Percentiles rank a stretch among this genome's conserved stretches.
phyloP scores from a whole-genome alignment of 1,140 invertebrate genomes.

The Drosophila carrolli region DNA sequence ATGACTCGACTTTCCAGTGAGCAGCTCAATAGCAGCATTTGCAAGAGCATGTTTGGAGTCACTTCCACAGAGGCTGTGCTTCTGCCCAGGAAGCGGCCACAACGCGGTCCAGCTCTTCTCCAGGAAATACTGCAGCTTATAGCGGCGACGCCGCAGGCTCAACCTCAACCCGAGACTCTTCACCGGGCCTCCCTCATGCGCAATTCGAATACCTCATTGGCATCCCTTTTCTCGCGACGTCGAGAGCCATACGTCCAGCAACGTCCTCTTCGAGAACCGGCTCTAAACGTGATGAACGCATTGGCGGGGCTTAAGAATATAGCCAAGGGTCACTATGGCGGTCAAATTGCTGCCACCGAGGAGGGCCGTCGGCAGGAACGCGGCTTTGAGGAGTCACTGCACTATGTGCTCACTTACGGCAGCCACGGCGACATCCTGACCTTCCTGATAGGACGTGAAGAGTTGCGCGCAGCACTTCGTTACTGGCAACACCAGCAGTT shows the following conservation, averaged over 20 bases:
- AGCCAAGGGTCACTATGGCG: slow-evolving; percentile 85
- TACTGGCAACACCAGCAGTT: slow-evolving; percentile 88
- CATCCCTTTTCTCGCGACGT: slow-evolving; percentile 65
- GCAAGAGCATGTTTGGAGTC: slow-evolving; percentile 51
- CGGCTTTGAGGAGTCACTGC: slow-evolving; percentile 90
- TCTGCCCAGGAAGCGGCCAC: slow-evolving; percentile 58
- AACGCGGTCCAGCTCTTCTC: slow-evolving; percentile 87
- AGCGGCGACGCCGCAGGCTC: slow-evolving; percentile 86
- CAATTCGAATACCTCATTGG: slow-evolving; percentile 71
- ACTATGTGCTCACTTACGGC: slow-evolving; percentile 90
- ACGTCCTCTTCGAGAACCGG: slow-evolving; percentile 85
- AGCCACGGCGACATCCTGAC: slow-evolving; percentile 88
- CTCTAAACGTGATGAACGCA: slow-evolving; percentile 86
- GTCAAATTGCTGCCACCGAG: slow-evolving; percentile 65
- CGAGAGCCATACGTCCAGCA: slow-evolving; percentile 85
- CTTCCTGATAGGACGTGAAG: slow-evolving; percentile 89
- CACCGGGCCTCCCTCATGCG: slow-evolving; percentile 74
- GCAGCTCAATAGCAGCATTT: slow-evolving; percentile 61
- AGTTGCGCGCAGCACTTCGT: slow-evolving; percentile 86
- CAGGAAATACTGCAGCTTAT: slow-evolving; percentile 89
- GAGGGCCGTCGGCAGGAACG: slow-evolving; percentile 85
- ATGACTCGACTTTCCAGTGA: slow-evolving; percentile 85
- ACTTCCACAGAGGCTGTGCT: neutral
- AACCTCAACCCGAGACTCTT: slow-evolving; percentile 70
- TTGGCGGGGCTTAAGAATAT: slow-evolving; percentile 86